Conservation (phyloP, 2,797 vertebrate genomes). For the Danio aesculapii region DNA sequence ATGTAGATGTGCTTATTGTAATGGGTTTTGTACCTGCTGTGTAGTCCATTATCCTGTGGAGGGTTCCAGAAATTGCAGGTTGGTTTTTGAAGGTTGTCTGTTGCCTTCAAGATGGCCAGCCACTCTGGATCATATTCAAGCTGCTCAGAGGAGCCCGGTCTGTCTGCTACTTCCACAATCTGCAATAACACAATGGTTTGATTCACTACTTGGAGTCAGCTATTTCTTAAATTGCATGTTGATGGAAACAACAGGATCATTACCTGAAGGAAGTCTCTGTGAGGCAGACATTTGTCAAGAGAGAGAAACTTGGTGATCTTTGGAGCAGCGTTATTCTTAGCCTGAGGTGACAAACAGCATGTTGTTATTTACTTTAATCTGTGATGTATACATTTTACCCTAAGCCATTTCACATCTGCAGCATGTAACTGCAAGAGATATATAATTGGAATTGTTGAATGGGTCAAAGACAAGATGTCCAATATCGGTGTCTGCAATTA, state of each 20-base stretch:
- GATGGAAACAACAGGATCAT: slow-evolving; percentile 41
- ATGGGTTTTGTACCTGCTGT: slow-evolving; percentile 79
- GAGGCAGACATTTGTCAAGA: slow-evolving; percentile 95
- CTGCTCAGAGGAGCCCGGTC: slow-evolving; percentile 82
- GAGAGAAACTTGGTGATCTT: slow-evolving; percentile 95
- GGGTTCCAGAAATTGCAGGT: slow-evolving; percentile 86
- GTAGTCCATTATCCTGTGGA: slow-evolving; percentile 91
- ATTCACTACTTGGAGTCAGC: not conserved
- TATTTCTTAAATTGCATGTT: not conserved
- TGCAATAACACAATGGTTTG: slow-evolving; percentile 63
- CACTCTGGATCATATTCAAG: slow-evolving; percentile 96
- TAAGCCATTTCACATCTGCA: too few species aligned
- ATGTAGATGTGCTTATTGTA: not conserved
- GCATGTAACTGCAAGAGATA: not conserved
- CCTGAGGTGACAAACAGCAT: slow-evolving; percentile 62
- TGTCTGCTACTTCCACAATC: slow-evolving; percentile 92
- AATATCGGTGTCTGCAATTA: too few species aligned
- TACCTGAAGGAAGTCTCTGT: slow-evolving; percentile 96
- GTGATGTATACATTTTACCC: not conserved
- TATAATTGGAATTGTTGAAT: not conserved
- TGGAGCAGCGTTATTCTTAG: slow-evolving; percentile 78
- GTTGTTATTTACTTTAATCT: slow-evolving; percentile 3
- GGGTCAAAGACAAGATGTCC: too few species aligned
- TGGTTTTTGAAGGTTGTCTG: slow-evolving; percentile 84
- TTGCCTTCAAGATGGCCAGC: slow-evolving; percentile 92